Evolutionary conservation across 2,113 vertebrate species (phyloP).

Genomic region (Urocolius indicus): DNA sequence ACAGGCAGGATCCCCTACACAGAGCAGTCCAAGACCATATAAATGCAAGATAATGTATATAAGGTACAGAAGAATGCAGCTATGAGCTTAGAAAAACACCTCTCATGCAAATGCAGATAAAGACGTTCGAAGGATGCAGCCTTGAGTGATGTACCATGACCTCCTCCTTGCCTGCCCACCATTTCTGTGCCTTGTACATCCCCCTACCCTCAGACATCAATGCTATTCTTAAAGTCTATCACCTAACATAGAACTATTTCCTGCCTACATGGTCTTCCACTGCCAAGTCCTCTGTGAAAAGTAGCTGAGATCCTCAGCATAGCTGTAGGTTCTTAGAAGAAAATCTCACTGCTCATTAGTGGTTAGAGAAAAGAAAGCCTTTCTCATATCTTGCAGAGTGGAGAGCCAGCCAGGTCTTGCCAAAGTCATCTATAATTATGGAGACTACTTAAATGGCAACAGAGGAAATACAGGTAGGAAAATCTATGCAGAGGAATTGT

Average conservation of each 20-base stretch:
- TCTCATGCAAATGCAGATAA: neutral
- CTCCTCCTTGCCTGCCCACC: neutral
- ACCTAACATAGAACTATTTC: neutral
- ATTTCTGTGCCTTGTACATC: neutral
- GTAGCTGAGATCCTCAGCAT: neutral
- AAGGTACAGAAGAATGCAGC: slow-evolving; percentile 1
- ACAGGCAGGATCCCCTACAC: neutral
- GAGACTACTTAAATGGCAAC: neutral
- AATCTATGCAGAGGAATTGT: neutral
- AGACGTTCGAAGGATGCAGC: neutral
- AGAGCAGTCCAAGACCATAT: neutral
- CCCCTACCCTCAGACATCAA: neutral
- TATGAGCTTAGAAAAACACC: neutral
- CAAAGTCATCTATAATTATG: neutral
- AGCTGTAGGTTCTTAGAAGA: neutral
- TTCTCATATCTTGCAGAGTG: neutral
- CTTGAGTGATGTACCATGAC: neutral
- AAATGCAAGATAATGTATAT: neutral
- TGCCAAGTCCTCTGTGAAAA: neutral
- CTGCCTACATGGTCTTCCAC: neutral
- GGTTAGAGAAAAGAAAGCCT: neutral
- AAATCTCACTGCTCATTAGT: accelerated
- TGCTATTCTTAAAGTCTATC: neutral
- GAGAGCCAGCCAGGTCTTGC: neutral
- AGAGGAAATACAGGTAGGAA: neutral